Conservation (phyloP, 2,797 vertebrate genomes). For the Cyprinella venusta region DNA sequence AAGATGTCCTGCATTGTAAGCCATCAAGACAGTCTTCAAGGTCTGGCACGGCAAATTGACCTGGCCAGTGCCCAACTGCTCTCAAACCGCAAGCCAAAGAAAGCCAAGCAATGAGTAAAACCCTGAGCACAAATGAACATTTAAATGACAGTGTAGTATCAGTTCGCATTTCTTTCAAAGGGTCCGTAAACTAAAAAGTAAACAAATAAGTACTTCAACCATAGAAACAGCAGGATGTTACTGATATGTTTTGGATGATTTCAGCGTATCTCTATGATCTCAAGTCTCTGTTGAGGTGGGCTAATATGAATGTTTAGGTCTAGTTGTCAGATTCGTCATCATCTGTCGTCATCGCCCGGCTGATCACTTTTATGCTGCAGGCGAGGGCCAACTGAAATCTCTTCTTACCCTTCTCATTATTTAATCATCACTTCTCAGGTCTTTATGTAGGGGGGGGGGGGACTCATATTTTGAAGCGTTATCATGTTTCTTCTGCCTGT, state of each 20-base stretch:
- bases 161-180: constrained; percentile 26
- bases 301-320: constrained; percentile 27
- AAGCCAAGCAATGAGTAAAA: constrained; percentile 37
- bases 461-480: constrained; percentile 10
- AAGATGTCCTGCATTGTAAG: constrained; percentile 66
- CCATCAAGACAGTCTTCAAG: constrained; percentile 64
- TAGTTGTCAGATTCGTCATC: constrained; percentile 14
- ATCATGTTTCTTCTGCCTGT: neutral
- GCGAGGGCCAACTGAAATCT: constrained; percentile 36
- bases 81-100: constrained; percentile 58
- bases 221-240: constrained; percentile 13
- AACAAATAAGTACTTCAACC: constrained; percentile 28
- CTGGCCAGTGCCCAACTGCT: constrained; percentile 69
- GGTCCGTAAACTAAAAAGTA: constrained; percentile 29
- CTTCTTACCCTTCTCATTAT: constrained; percentile 1
- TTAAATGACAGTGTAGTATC: constrained; percentile 2
- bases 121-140: constrained; percentile 30
- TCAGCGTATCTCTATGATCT: constrained; percentile 24
- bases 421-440: neutral
- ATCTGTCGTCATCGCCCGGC: neutral
- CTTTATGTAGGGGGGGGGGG: neutral
- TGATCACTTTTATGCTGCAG: constrained; percentile 11
- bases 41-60: constrained; percentile 65
- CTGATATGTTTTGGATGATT: constrained; percentile 9
- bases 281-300: constrained; percentile 18